phyloP scores from a whole-genome alignment of 2,888 invertebrate genomes.

The Margaritifera margaritifera region DNA sequence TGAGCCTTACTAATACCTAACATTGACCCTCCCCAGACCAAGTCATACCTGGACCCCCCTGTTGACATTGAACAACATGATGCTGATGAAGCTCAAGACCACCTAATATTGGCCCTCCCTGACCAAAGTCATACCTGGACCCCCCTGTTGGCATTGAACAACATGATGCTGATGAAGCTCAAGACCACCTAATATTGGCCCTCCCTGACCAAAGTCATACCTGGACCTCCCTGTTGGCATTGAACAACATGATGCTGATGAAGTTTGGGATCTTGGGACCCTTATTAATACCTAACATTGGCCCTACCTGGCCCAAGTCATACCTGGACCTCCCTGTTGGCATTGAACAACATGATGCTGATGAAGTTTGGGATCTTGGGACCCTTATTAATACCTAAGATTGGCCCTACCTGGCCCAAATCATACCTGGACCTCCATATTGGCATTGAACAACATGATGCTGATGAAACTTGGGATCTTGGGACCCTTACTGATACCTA shows the following conservation, averaged over 20 bases:
- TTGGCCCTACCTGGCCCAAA: slow-evolving; percentile 8
- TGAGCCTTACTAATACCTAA: neutral
- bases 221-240: slow-evolving; percentile 70
- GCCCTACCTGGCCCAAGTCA: neutral
- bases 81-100: slow-evolving; percentile 66
- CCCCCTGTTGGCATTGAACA: too few species aligned
- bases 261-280: slow-evolving; percentile 68
- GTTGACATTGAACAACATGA: slow-evolving; percentile 11
- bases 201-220: slow-evolving; percentile 31
- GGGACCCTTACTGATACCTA: slow-evolving; percentile 18
- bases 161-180: too few species aligned
- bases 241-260: slow-evolving; percentile 69
- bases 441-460: slow-evolving; percentile 68
- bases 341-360: slow-evolving; percentile 70
- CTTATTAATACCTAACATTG: neutral
- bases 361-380: slow-evolving; percentile 68
- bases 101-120: slow-evolving; percentile 31
- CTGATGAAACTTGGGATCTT: slow-evolving; percentile 65
- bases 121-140: neutral
- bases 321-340: slow-evolving; percentile 70
- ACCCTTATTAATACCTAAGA: slow-evolving; percentile 41
- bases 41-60: too few species aligned
- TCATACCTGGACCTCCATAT: slow-evolving; percentile 60
- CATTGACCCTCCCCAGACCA: too few species aligned
- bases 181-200: slow-evolving; percentile 27